phyloP scores from a whole-genome alignment of 2,113 vertebrate species.

The Morone saxatilis region DNA sequence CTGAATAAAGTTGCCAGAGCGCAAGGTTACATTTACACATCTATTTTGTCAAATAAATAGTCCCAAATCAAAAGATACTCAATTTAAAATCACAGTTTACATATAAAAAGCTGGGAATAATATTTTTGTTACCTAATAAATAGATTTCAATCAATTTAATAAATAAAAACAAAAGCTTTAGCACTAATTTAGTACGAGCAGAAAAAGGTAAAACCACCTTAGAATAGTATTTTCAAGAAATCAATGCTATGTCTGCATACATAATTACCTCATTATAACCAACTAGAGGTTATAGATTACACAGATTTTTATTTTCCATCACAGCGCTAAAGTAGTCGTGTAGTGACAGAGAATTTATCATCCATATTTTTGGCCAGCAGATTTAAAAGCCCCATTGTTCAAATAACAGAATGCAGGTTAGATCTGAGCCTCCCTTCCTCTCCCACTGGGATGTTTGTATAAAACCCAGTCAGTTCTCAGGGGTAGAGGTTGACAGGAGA shows the following conservation, averaged over 20 bases:
- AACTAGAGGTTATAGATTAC: not conserved
- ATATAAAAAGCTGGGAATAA: not conserved
- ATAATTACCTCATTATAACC: not conserved
- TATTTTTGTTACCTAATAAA: not conserved
- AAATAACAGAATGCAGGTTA: conserved; percentile 61
- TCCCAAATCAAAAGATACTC: not conserved
- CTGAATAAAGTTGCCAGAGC: not conserved
- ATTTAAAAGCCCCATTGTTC: conserved; percentile 62
- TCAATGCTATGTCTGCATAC: not conserved
- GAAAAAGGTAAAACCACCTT: not conserved
- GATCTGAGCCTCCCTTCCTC: conserved; percentile 44
- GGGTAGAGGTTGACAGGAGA: conserved; percentile 81
- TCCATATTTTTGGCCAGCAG: conserved; percentile 27
- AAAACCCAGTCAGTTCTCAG: conserved; percentile 80
- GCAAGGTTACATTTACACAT: not conserved
- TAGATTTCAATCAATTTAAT: not conserved
- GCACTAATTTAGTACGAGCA: not conserved
- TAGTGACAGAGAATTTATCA: conserved; percentile 14
- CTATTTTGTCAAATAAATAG: not conserved
- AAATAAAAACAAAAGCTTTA: not conserved
- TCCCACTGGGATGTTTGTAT: conserved; percentile 79
- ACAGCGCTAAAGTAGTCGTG: not conserved
- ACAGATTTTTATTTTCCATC: conserved; percentile 10
- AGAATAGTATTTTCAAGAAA: not conserved
- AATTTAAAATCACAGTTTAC: not conserved